Percentiles rank a stretch among this genome's conserved stretches.
phyloP scores from a whole-genome alignment of 1,140 invertebrate species.

The Reticulitermes speratus region DNA sequence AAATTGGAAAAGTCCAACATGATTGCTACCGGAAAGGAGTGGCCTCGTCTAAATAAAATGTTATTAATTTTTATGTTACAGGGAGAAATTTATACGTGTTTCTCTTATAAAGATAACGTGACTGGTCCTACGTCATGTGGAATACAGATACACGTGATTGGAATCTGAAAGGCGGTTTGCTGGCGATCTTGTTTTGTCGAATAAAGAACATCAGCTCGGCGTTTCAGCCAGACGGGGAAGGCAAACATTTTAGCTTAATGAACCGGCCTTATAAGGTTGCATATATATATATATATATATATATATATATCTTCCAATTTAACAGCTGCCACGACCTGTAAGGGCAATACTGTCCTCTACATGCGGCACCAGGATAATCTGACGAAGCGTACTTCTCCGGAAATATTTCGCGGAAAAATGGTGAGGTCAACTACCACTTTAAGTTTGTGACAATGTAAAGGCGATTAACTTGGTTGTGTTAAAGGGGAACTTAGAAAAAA shows the following conservation, averaged over 20 bases:
- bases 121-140: neutral
- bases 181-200: neutral
- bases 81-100: neutral
- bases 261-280: neutral
- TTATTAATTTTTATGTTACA: no score
- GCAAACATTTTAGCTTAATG: neutral
- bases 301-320: neutral
- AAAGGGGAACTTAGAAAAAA: no score
- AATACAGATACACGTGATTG: neutral
- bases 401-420: no score
- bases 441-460: no score
- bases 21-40: no score
- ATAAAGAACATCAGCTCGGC: neutral
- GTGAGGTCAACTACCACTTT: no score
- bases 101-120: neutral
- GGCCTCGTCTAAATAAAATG: no score
- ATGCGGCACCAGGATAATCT: no score
- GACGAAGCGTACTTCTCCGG: no score
- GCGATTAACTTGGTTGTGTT: no score
- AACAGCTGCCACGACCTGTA: neutral
- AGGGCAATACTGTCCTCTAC: neutral
- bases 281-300: neutral
- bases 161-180: slow-evolving; percentile 1
- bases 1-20: no score
- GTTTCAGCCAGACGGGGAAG: neutral